Base-by-base conservation (phyloP, 2,888 invertebrate genomes). In the Dysmachus trigonus region DNA sequence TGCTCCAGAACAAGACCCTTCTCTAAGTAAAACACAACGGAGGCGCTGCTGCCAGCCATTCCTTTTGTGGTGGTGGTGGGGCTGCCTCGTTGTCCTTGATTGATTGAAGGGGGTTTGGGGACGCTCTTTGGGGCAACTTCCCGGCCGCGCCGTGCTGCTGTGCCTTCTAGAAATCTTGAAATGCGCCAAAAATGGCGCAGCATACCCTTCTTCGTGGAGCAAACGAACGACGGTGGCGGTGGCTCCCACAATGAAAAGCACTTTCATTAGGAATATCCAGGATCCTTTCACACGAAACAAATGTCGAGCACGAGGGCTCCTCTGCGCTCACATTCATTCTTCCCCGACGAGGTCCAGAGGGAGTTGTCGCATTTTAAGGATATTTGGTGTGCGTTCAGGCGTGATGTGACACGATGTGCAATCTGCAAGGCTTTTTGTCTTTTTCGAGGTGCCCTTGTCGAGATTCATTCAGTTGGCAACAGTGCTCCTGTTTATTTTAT, bases 351-450 rank as follows among this genome's bases (percentile, higher is more conserved):
- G 62, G 62, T 62, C 47, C 47, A 22, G 13, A 27, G 27, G 77
- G 77, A 51, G 27, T 47, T 47, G 47, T 27, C 4, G 33, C 33
- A 22, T 77, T 77, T 47, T 77, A 47, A 22, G 38, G 47, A 77
- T 18, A 77, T 47, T 77, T 47, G 15, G 47, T 33, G 47, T 41
- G 77, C 77, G 77, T 77, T 77, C 47, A 77, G 38, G 41, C 47
- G 47, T 77, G 47, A 77, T 30, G 47, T 77, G 47, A 77, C 47
- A 77, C 62, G 62, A 27, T 62, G 62, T 62, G 62, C 62, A 62
- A 62, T 62, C 27, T 62, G 62, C 62, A 62, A 7, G n/a, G 62
- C 10, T 62, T 62, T 62, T 62, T 27, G 62, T 62, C 62, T 62
- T 27, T n/a, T 27, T 27, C 27, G 22, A 62, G 62, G 62, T 18